Conservation (phyloP, 1,140 invertebrate genomes). For the Harpegnathos saltator region DNA sequence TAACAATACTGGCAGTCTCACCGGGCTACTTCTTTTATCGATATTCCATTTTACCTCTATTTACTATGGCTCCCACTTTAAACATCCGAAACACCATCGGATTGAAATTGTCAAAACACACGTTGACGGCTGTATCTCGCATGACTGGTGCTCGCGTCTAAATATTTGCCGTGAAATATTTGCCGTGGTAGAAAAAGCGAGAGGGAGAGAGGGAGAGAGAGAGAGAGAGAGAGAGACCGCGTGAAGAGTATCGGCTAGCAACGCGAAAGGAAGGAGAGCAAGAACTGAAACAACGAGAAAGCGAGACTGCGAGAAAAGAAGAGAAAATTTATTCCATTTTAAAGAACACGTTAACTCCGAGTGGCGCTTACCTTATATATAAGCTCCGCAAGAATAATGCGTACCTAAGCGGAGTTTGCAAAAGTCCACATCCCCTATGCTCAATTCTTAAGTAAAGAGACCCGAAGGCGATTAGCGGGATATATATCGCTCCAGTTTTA, state of each 20-base stretch:
- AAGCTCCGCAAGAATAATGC: conserved; percentile 57
- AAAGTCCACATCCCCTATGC: conserved; percentile 22
- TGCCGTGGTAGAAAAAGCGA: background rate
- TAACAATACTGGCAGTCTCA: conserved; percentile 66
- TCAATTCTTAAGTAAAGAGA: conserved; percentile 45
- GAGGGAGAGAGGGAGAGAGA: background rate
- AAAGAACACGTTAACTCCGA: conserved; percentile 56
- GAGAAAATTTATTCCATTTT: conserved; percentile 63
- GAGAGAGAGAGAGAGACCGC: background rate
- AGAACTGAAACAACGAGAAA: background rate
- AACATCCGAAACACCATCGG: conserved; percentile 64
- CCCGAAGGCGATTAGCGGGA: conserved; percentile 30
- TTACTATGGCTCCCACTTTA: conserved; percentile 64
- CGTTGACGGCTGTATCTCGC: conserved; percentile 16
- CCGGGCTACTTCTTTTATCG: conserved; percentile 61
- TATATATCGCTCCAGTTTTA: conserved; percentile 36
- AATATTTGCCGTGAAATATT: conserved; percentile 64
- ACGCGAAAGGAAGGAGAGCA: background rate
- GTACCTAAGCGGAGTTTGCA: conserved; percentile 30
- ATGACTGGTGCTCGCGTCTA: conserved; percentile 21
- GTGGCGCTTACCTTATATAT: conserved; percentile 61
- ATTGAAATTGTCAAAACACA: conserved; percentile 67
- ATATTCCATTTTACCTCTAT: conserved; percentile 71
- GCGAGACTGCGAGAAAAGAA: background rate
- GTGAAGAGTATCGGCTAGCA: conserved; percentile 4